phyloP scores from a whole-genome alignment of 2,113 vertebrate genomes.

The Hippocampus mohnikei region DNA sequence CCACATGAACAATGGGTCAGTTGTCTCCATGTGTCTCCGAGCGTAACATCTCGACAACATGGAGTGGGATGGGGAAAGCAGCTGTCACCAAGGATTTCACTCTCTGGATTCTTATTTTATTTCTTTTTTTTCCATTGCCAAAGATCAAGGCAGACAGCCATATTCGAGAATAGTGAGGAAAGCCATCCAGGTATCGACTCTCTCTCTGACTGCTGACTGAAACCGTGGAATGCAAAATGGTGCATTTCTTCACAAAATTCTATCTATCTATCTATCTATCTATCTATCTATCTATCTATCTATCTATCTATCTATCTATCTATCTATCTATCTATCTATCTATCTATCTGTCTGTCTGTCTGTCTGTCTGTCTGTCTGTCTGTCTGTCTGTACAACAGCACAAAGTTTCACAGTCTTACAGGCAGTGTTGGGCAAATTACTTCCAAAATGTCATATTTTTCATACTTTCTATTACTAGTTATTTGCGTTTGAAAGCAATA shows the following conservation, averaged over 20 bases:
- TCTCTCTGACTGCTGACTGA: constrained; percentile 67
- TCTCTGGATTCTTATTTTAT: constrained; percentile 27
- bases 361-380: too few species aligned
- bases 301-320: too few species aligned
- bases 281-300: too few species aligned
- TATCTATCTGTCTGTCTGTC: too few species aligned
- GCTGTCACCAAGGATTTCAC: constrained; percentile 78
- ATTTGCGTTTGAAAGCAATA: too few species aligned
- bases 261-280: not conserved
- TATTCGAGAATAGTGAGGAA: constrained; percentile 74
- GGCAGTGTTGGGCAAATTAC: too few species aligned
- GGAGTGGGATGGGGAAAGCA: constrained; percentile 70
- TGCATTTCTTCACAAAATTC: not conserved
- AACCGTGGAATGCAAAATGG: constrained; percentile 57
- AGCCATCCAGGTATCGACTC: constrained; percentile 78
- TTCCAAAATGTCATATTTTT: too few species aligned
- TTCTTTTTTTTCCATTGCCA: constrained; percentile 43
- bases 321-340: too few species aligned
- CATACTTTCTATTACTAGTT: too few species aligned
- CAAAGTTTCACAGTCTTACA: too few species aligned
- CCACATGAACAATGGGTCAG: constrained; percentile 78
- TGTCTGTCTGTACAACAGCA: too few species aligned
- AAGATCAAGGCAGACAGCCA: constrained; percentile 72
- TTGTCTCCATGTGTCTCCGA: constrained; percentile 73
- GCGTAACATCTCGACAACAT: constrained; percentile 74